These are phyloP conservation scores for Morone saxatilis DNA, from an alignment of 2,113 vertebrate species.

Conservation along the genomic window DNA sequence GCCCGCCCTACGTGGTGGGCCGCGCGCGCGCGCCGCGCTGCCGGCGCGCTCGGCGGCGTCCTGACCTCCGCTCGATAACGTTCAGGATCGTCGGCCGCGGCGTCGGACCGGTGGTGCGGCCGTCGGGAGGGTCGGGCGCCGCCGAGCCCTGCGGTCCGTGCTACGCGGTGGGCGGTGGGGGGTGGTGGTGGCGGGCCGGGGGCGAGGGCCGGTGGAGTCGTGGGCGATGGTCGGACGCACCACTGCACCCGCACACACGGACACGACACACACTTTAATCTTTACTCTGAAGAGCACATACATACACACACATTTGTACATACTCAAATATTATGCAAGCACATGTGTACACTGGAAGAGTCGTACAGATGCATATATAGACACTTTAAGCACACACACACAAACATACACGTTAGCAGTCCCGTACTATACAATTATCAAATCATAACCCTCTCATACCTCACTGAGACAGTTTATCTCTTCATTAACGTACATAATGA, in stretches of 20 bases:
- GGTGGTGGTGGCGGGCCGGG: no score
- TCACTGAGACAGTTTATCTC: constrained; percentile 7
- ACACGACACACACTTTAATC: constrained; percentile 1
- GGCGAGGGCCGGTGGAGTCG: no score
- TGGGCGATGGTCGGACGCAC: no score
- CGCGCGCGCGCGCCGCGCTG: no score
- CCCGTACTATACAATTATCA: constrained; percentile 17
- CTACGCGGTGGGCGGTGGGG: no score
- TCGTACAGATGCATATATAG: background rate
- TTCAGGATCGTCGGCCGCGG: no score
- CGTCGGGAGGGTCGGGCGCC: no score
- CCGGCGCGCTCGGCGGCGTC: no score
- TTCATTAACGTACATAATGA: constrained; percentile 28
- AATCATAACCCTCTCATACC: constrained; percentile 9
- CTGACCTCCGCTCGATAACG: no score
- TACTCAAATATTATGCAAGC: background rate
- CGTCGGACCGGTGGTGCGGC: no score
- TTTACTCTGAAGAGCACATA: background rate
- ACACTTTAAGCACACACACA: background rate
- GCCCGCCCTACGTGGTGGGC: no score
- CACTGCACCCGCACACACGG: constrained; percentile 2
- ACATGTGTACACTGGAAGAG: background rate
- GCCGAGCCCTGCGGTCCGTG: no score
- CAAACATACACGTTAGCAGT: constrained; percentile 4
- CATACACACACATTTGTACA: background rate